Evolutionary conservation across 2,888 invertebrate species (phyloP), one percentile per base, ranked within the genome.

Genomic region (Platynereis dumerilii): DNA sequence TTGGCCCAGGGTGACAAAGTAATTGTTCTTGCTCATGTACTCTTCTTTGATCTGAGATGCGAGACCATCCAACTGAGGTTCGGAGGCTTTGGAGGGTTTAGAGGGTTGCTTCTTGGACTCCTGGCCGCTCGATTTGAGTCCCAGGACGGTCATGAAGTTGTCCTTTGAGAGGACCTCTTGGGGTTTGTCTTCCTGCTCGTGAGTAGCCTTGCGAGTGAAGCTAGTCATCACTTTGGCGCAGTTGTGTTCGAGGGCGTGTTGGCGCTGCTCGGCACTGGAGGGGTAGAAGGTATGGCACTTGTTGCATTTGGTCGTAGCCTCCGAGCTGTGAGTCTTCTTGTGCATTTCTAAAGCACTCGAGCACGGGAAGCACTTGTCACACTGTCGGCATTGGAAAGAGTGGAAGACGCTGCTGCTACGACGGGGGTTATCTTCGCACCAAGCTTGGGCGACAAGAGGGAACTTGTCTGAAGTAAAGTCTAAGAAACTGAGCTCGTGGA

Each of bases 401-500:
- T 83, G 80, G 71, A 76, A 80, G 54, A 71, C 72, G 69, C 75
- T 74, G 67, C 78, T 80, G 2, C 80, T 72, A 62, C 72, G 69
- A 42, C 80, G 74, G 2, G 73, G 65, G 66, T 89, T 88, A 71
- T 88, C 87, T 77, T 92, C 92, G 81, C 90, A 91, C 69, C 90
- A 87, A 26, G 89, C 88, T 70, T 91, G 88, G 0, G 92, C 91
- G 70, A 93, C 91, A 61, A 91, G 88, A 0, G 92, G 89, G 78
- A 92, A 92, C 80, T 93, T 93, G 73, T 89, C 88, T 66, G 89
- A 89, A 0, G 92, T 90, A 79, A 92, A 93, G 78, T 92, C 92
- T n/a, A 91, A 88, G 79, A 90, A 91, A 1, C 89, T 89, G 62
- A 82, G 61, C 24, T 67, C 58, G 72, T 77, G 68, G 69, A 82